Conservation (phyloP, 2,888 invertebrate species). For the Pteria penguin region DNA sequence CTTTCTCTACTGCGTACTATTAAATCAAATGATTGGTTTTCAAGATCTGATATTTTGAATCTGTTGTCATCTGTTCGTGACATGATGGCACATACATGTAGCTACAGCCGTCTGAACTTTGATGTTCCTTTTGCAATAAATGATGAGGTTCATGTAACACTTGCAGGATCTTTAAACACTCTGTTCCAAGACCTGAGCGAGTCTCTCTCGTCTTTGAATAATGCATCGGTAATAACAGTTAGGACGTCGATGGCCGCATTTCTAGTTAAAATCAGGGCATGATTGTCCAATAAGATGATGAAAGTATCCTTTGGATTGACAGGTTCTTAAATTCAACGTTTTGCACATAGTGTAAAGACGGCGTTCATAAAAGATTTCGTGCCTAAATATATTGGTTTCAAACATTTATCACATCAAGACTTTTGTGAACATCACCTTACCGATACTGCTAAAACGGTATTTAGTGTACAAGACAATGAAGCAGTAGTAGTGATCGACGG, state of each 20-base stretch:
- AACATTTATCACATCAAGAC: conserved; percentile 10
- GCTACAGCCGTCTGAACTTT: background rate
- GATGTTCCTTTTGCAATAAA: background rate
- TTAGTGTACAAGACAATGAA: background rate
- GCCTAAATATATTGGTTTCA: background rate
- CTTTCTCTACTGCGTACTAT: background rate
- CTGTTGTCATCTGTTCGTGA: background rate
- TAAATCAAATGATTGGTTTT: background rate
- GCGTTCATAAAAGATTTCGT: conserved; percentile 16
- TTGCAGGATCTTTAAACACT: conserved; percentile 14
- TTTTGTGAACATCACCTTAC: conserved; percentile 12
- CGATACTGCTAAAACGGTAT: conserved; percentile 1
- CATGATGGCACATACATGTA: background rate
- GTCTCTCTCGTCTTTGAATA: background rate
- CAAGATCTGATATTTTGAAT: background rate
- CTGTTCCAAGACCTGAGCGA: conserved; percentile 10
- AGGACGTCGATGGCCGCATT: conserved; percentile 17
- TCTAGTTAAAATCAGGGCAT: conserved; percentile 15
- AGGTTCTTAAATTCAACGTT: conserved; percentile 9
- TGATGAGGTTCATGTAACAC: conserved; percentile 16
- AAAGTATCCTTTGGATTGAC: background rate
- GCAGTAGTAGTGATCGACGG: conserved; percentile 25
- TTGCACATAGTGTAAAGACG: background rate
- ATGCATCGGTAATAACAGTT: conserved; percentile 5
- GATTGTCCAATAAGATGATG: conserved; percentile 20